Conservation (phyloP, 2,113 vertebrate genomes). For the Siniperca chuatsi region DNA sequence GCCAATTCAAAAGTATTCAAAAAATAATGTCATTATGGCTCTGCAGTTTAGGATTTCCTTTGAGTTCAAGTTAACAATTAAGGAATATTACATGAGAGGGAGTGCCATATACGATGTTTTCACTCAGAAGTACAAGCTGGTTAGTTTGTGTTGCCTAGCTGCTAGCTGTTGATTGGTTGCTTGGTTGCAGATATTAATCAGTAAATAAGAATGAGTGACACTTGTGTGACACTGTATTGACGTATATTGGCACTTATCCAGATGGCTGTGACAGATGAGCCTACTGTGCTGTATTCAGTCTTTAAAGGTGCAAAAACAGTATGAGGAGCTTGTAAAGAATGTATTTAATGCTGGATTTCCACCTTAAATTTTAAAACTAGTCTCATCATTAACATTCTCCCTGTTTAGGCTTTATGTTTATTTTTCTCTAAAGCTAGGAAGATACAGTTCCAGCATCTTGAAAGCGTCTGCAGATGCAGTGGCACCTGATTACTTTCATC, state of each 20-base stretch:
- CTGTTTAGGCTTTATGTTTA: not conserved
- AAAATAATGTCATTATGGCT: slow-evolving; percentile 23
- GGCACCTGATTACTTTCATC: slow-evolving; percentile 81
- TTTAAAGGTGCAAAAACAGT: not conserved
- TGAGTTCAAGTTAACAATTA: slow-evolving; percentile 31
- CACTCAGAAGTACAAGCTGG: not conserved
- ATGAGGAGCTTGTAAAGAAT: not conserved
- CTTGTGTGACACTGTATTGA: slow-evolving; percentile 14
- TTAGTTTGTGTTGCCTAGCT: slow-evolving; percentile 25
- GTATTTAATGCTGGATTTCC: not conserved
- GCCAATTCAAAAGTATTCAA: slow-evolving; percentile 47
- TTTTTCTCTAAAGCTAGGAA: slow-evolving; percentile 34
- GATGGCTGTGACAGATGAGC: slow-evolving; percentile 28
- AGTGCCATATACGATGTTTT: not conserved
- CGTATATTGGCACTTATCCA: slow-evolving; percentile 28
- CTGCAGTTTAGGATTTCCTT: slow-evolving; percentile 19
- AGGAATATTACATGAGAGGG: slow-evolving; percentile 5
- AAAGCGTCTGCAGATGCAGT: slow-evolving; percentile 65
- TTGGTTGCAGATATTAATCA: slow-evolving; percentile 43
- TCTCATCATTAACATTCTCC: not conserved
- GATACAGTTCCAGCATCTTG: slow-evolving; percentile 59
- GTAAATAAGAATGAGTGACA: slow-evolving; percentile 36
- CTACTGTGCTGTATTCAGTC: not conserved
- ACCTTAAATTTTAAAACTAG: not conserved
- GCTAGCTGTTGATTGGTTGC: slow-evolving; percentile 50